Conservation (phyloP, 2,888 invertebrate species). For the Morinoia aosen region DNA sequence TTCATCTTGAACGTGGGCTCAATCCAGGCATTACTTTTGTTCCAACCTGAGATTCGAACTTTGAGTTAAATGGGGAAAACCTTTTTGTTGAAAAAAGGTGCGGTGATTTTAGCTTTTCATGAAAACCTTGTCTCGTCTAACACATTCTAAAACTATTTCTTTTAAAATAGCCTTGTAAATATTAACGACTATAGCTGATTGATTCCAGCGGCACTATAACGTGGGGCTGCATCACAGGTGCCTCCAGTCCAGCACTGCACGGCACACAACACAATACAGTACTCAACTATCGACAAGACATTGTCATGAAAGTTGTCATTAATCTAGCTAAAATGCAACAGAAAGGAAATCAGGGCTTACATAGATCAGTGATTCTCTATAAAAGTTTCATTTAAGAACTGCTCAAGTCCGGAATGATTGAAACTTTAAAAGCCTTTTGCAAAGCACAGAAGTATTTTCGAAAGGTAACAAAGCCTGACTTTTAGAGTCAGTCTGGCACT, state of each 20-base stretch:
- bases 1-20: too few species aligned
- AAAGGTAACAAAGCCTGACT: background rate
- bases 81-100: background rate
- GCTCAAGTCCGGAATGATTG: background rate
- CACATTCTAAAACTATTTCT: background rate
- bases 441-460: background rate
- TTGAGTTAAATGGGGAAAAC: background rate
- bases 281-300: background rate
- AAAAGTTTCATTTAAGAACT: background rate
- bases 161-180: background rate
- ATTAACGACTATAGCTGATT: background rate
- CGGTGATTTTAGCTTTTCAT: background rate
- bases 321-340: background rate
- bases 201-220: background rate
- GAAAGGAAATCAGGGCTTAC: background rate
- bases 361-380: background rate
- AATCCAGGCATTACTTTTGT: background rate
- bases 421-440: background rate
- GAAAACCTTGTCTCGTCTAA: background rate
- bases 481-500: background rate
- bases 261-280: background rate
- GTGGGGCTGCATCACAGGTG: background rate
- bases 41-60: background rate
- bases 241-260: background rate
- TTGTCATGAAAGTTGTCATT: background rate